These are phyloP conservation scores for Trididemnum clinides DNA, from an alignment of 23 tunicate species.

Conservation along the genomic window DNA sequence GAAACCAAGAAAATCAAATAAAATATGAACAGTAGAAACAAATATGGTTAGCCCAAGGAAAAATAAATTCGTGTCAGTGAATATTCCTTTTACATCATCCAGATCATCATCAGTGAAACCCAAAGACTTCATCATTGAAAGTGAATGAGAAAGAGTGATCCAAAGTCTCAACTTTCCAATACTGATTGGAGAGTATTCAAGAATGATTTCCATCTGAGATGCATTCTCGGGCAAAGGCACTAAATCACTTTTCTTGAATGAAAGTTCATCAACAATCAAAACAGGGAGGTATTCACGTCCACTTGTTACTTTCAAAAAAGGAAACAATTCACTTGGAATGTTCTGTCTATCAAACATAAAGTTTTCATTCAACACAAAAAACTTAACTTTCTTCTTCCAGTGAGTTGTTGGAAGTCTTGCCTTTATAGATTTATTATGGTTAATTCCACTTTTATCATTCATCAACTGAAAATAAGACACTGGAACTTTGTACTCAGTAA, in stretches of 20 bases:
- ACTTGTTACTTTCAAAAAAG: conserved; percentile 8
- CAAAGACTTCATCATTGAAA: conserved; percentile 53
- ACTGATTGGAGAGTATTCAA: conserved; percentile 67
- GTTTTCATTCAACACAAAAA: conserved; percentile 83
- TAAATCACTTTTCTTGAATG: conserved; percentile 49
- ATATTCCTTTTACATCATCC: conserved; percentile 88
- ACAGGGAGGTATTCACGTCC: conserved; percentile 58
- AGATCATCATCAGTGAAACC: conserved; percentile 94
- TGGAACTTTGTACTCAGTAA: conserved; percentile 38
- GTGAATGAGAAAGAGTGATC: conserved; percentile 45
- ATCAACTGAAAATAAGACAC: conserved; percentile 53
- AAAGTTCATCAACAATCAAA: conserved; percentile 77
- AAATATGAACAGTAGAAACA: conserved; percentile 82
- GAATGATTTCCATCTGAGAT: conserved; percentile 22
- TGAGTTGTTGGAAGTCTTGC: conserved; percentile 43
- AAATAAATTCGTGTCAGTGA: conserved; percentile 81
- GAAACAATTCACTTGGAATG: conserved; percentile 66
- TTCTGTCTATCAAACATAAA: conserved; percentile 56
- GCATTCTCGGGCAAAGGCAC: conserved; percentile 53
- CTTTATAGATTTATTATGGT: background rate
- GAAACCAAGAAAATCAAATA: conserved; percentile 93
- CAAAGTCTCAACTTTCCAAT: conserved; percentile 89
- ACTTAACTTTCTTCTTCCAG: conserved; percentile 59
- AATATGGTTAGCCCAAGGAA: conserved; percentile 71
- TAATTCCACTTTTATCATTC: too few relatives aligned